Evolutionary conservation across 1,140 invertebrate species (phyloP), one percentile per base, ranked within the genome.

Genomic region (Theocolax elegans): DNA sequence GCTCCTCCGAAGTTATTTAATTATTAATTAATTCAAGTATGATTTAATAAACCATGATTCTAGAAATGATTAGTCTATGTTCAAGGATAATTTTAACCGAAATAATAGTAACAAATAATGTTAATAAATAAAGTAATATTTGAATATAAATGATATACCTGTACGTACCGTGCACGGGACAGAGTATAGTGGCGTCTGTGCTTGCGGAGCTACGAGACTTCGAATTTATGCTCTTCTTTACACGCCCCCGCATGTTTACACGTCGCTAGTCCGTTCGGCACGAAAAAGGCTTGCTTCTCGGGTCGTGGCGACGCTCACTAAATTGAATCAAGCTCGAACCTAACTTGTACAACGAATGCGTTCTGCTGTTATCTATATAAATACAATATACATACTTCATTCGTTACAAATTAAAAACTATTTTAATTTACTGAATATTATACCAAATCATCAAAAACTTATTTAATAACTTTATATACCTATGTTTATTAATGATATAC

Each of bases 131-230:
- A 35, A 12, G 35, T 58, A 15, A 35, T 38, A 8, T 35, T 15
- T 8, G 54, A 44, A 35, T 25, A 54, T n/a, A 2, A 15, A 48
- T 48, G 1, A 68, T 2, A 59, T 49, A 54, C 56, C 54, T 75
- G 62, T 85, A 85, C 85, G 76, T 86, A 86, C 85, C 85, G 83
- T 85, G 82, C 83, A 85, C 85, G 83, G 82, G 83, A 86, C 84
- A 86, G 85, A 85, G 80, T 82, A 81, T 79, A 81, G 80, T 81
- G 80, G 84, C 85, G 82, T 86, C 85, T 86, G 85, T 86, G 83
- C 80, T 78, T 76, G 64, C 75, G 74, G 72, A 79, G 80, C 83
- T 77, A 81, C 77, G 78, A 80, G 83, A 80, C 79, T 80, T 83
- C 80, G 76, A 85, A 85, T 86, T 84, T 86, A 86, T 85, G 84